Percentiles rank a stretch among this genome's conserved stretches.
Conservation (phyloP, 2,113 vertebrate genomes). For the Heteronetta atricapilla region DNA sequence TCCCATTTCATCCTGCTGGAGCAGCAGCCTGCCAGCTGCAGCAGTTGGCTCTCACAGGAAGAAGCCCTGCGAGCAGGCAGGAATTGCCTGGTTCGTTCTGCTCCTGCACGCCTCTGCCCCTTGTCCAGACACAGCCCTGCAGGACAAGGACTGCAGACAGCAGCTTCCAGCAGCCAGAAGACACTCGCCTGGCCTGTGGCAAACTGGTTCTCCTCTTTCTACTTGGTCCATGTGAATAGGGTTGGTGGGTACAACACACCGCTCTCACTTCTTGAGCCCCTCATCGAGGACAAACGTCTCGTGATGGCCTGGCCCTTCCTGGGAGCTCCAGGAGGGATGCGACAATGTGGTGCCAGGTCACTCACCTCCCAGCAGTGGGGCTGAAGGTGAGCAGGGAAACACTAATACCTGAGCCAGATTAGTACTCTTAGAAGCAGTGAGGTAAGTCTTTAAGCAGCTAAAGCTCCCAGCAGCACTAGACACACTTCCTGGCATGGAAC, state of each 20-base stretch:
- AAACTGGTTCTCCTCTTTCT: neutral
- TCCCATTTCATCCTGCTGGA: neutral
- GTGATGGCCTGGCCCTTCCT: neutral
- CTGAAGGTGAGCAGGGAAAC: slow-evolving; percentile 28
- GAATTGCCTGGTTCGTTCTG: neutral
- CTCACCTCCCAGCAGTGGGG: neutral
- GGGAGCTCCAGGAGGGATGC: neutral
- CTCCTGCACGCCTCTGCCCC: neutral
- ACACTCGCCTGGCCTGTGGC: neutral
- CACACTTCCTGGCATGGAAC: neutral
- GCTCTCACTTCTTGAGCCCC: neutral
- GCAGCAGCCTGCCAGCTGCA: neutral
- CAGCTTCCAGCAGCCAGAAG: neutral
- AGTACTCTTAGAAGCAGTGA: slow-evolving; percentile 26
- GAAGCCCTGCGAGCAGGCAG: neutral
- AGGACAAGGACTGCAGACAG: neutral
- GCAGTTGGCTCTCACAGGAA: neutral
- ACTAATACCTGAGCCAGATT: slow-evolving; percentile 44
- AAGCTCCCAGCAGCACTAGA: neutral
- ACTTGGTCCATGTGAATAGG: neutral
- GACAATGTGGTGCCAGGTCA: neutral
- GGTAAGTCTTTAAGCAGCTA: slow-evolving; percentile 64
- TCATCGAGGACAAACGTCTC: neutral
- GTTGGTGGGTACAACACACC: neutral
- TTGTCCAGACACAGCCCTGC: neutral